These are phyloP conservation scores for Ptilorrhoa leucosticta DNA, from an alignment of 2,113 vertebrate species.

Conservation along the genomic window DNA sequence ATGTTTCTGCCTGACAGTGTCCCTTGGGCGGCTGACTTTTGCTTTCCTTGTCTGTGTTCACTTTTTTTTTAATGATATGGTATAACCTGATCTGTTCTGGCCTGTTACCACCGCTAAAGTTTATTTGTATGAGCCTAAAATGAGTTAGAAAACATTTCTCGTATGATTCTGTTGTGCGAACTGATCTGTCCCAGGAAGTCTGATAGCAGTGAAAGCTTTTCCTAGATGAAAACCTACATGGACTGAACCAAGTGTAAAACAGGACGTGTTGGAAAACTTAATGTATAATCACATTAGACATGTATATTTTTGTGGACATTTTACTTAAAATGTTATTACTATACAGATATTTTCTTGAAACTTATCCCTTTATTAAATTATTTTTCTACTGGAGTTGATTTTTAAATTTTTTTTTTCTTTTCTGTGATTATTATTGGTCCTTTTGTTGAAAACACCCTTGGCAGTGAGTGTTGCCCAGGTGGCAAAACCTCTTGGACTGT, in stretches of 20 bases:
- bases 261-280: conserved; percentile 28
- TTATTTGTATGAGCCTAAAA: conserved; percentile 14
- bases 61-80: not conserved
- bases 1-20: not conserved
- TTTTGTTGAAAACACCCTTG: not conserved
- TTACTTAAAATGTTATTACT: conserved; percentile 81
- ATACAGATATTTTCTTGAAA: conserved; percentile 83
- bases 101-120: not conserved
- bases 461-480: not conserved
- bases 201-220: not conserved
- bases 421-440: conserved; percentile 47
- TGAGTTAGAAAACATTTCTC: not conserved
- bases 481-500: not conserved
- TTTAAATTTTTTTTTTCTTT: conserved; percentile 20
- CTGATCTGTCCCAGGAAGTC: not conserved
- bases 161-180: not conserved
- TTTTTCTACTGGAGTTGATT: conserved; percentile 72
- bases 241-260: conserved; percentile 6
- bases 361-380: conserved; percentile 83
- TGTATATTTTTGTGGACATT: conserved; percentile 68
- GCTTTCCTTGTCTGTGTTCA: not conserved
- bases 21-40: not conserved
- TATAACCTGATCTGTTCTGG: conserved; percentile 10
- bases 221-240: not conserved
- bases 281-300: conserved; percentile 73